These are phyloP conservation scores for Ceryle rudis DNA, from an alignment of 2,797 vertebrate genomes.

Conservation along the genomic window DNA sequence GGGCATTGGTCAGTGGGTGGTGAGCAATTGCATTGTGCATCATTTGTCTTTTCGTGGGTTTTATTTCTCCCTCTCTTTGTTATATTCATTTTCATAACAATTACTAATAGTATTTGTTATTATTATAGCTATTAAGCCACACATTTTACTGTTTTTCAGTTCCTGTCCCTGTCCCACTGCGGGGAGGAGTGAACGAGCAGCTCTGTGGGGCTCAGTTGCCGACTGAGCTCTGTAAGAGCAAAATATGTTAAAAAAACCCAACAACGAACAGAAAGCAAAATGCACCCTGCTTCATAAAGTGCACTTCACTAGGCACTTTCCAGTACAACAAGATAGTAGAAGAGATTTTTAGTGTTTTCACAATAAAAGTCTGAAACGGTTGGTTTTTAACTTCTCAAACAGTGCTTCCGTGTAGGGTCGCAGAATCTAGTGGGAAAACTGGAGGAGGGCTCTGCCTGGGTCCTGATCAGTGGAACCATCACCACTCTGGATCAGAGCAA, in stretches of 20 bases:
- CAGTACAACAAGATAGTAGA: not conserved
- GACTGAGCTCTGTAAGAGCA: not conserved
- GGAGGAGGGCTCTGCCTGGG: not conserved
- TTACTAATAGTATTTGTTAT: not conserved
- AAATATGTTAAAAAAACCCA: not conserved
- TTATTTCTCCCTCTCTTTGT: not conserved
- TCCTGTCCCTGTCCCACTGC: not conserved
- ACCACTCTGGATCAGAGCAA: not conserved
- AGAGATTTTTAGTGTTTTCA: not conserved
- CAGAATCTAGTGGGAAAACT: not conserved
- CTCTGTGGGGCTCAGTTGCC: not conserved
- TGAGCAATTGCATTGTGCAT: not conserved
- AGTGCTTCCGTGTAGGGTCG: not conserved
- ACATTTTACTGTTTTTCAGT: not conserved
- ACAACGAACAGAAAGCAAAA: not conserved
- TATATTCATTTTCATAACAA: not conserved
- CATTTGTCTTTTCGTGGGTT: not conserved
- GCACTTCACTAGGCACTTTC: rapidly evolving
- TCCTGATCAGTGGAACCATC: not conserved
- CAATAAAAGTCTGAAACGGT: not conserved
- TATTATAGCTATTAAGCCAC: not conserved
- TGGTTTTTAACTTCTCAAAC: not conserved
- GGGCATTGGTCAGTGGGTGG: not conserved
- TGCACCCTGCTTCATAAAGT: not conserved
- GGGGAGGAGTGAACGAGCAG: not conserved